Evolutionary conservation across 35 echinoderm and acorn worm genomes (phyloP).

Genomic region (Holothuria glaberrima): DNA sequence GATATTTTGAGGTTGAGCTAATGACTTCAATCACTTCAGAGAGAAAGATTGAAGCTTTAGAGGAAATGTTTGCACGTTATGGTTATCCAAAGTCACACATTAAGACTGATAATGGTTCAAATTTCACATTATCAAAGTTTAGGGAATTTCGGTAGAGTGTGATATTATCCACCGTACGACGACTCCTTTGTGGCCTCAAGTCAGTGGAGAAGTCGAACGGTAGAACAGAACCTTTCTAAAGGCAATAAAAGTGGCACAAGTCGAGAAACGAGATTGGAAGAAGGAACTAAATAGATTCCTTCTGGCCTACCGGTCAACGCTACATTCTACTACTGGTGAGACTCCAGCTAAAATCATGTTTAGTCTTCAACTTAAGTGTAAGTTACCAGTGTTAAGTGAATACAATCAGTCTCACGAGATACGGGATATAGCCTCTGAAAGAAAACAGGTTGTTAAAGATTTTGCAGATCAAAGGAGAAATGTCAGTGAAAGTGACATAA

Average conservation of each 20-base stretch:
- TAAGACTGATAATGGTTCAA: background rate
- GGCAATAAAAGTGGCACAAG: background rate
- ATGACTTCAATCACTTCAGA: background rate
- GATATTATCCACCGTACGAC: background rate
- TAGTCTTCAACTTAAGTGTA: background rate
- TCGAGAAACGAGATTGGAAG: background rate
- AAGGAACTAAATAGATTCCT: background rate
- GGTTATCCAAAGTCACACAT: background rate
- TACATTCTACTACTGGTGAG: conserved; percentile 6
- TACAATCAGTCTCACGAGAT: conserved; percentile 24
- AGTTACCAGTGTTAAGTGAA: conserved; percentile 8
- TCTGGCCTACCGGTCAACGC: background rate
- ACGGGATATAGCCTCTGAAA: background rate
- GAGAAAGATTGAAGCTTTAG: no score
- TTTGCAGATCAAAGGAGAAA: no score
- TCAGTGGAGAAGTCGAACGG: background rate
- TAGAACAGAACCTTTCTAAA: background rate
- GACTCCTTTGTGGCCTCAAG: background rate
- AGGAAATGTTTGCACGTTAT: background rate
- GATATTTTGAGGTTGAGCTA: background rate
- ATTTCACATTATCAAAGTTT: background rate
- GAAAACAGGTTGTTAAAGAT: background rate
- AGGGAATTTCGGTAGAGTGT: background rate
- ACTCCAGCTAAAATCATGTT: background rate
- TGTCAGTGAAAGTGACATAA: background rate